Base-by-base conservation (phyloP, 2,113 vertebrate genomes). In the Anas platyrhynchos region DNA sequence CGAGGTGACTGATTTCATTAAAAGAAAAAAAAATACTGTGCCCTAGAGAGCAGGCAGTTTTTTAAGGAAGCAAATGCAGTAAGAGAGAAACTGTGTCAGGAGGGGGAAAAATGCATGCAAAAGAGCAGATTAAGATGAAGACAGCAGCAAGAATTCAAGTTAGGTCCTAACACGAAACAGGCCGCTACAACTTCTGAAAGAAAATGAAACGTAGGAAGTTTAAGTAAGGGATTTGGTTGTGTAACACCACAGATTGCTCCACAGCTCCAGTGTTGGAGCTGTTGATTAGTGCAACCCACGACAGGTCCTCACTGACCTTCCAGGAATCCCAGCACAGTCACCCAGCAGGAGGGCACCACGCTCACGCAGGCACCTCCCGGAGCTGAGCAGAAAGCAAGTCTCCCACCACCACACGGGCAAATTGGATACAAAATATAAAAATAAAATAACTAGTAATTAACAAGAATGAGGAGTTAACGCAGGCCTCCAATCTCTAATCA, bases 391-490 rank as follows among this genome's bases (percentile, higher is more conserved):
- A 72, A 85, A 91, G 54, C 36, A 59, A 77, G 12, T 27, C 84
- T 81, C 89, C 69, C 62, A 29, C 78, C 91, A 62, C 56, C 43
- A 31, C 63, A 27, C 0, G 1, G 62, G 77, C 36, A 96, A 94
- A 92, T 0, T 11, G 83, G 82, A 94, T 95, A 84, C 86, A 68
- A 94, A 95, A 84, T 48, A 52, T 26, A 82, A 91, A 92, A 88
- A 94, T 83, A 76, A 97, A 96, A 87, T 84, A 77, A 96, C 36
- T 59, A 38, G 86, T 61, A 96, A 97, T 97, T 97, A 97, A 87
- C 73, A 52, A 93, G 71, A 97, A 94, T 17, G 88, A 97, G 88
- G 84, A 93, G 86, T 80, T 93, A 91, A 86, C 50, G 61, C 92
- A 92, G 88, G 91, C 76, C 93, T 48, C 23, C 63, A 73, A n/a